These are phyloP conservation scores for Punctoribates punctum DNA, from an alignment of 2,888 invertebrate species.

Conservation along the genomic window DNA sequence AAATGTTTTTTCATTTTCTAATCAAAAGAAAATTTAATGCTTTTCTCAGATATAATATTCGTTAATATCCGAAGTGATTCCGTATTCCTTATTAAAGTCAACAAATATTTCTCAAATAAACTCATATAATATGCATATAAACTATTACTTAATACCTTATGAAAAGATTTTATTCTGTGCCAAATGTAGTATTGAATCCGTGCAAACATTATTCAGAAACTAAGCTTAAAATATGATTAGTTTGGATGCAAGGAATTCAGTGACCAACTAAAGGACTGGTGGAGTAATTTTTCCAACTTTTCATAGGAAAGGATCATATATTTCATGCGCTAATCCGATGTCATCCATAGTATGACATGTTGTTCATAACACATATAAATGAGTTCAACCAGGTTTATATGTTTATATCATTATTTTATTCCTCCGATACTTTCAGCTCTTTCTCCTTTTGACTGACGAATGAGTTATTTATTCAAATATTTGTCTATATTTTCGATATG, in stretches of 20 bases:
- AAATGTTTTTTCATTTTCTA: too few species aligned
- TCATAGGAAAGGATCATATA: neutral
- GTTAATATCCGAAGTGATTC: too few species aligned
- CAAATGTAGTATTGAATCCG: neutral
- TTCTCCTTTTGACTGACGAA: too few species aligned
- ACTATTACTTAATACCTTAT: neutral
- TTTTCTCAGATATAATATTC: too few species aligned
- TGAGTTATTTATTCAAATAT: too few species aligned
- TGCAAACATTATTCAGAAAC: neutral
- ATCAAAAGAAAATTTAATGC: too few species aligned
- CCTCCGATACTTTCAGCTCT: too few species aligned
- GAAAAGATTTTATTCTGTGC: neutral
- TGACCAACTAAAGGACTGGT: neutral
- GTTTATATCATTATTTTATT: neutral
- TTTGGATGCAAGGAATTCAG: neutral
- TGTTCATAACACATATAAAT: slow-evolving; percentile 21
- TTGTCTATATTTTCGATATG: too few species aligned
- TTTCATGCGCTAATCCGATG: slow-evolving; percentile 1
- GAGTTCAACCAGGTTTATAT: neutral
- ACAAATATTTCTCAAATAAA: too few species aligned
- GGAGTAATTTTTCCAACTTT: neutral
- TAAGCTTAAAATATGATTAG: neutral
- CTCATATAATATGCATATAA: too few species aligned
- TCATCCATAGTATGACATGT: slow-evolving; percentile 19
- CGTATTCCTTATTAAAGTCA: too few species aligned